Percentiles rank a stretch among this genome's conserved stretches.
Evolutionary conservation across 2,113 vertebrate species (phyloP).

Genomic region (Eulemur rufifrons): DNA sequence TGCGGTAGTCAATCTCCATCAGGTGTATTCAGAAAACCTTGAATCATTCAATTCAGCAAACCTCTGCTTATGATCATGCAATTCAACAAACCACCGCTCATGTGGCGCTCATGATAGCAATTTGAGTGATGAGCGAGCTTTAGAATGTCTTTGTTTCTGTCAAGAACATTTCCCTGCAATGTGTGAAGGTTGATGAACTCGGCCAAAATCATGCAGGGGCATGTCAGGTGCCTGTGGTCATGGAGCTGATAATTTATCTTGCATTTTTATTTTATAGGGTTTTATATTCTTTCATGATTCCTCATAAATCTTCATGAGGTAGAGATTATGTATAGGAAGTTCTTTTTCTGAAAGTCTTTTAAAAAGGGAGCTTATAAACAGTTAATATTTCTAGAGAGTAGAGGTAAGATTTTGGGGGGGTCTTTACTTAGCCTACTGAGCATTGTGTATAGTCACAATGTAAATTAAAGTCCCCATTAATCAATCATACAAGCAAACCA

Average conservation of each 20-base stretch:
- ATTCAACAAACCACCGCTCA: slow-evolving; percentile 68
- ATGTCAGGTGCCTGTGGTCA: neutral
- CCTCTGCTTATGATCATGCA: slow-evolving; percentile 70
- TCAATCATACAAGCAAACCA: neutral
- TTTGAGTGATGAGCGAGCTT: slow-evolving; percentile 54
- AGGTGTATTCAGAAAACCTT: slow-evolving; percentile 68
- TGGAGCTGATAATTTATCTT: slow-evolving; percentile 54
- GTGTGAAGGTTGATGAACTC: slow-evolving; percentile 62
- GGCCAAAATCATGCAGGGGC: neutral
- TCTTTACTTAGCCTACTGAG: neutral
- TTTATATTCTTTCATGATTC: slow-evolving; percentile 28
- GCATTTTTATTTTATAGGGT: slow-evolving; percentile 33
- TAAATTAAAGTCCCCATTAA: neutral
- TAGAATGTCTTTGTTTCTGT: slow-evolving; percentile 45
- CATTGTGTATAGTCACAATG: neutral
- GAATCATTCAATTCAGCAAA: slow-evolving; percentile 63
- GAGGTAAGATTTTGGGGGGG: neutral
- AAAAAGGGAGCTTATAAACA: neutral
- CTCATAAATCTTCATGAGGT: slow-evolving; percentile 43
- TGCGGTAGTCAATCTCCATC: slow-evolving; percentile 69
- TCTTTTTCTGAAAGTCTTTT: slow-evolving; percentile 9
- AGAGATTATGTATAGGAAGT: neutral
- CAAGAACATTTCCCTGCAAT: slow-evolving; percentile 50
- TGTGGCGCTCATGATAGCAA: slow-evolving; percentile 72
- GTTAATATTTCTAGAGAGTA: neutral